These are phyloP conservation scores for Ostrea denselamellosa DNA, from an alignment of 1,140 invertebrate species.

Conservation along the genomic window DNA sequence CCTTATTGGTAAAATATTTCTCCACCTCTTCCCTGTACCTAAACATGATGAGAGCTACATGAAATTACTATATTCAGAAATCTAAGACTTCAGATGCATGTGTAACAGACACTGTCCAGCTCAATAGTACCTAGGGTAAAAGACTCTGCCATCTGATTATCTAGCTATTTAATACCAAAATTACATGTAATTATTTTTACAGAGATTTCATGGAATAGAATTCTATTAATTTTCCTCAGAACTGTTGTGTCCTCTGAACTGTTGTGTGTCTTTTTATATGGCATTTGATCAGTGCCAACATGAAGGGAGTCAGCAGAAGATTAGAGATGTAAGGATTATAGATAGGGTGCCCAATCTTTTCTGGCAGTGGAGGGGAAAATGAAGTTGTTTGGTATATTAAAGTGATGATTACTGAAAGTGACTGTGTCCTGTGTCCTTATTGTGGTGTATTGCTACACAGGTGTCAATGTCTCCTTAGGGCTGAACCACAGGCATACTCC, in stretches of 20 bases:
- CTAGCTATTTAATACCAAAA: background rate
- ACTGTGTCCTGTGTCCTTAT: constrained; percentile 24
- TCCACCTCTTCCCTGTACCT: background rate
- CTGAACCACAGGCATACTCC: background rate
- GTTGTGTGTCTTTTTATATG: background rate
- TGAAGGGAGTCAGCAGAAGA: background rate
- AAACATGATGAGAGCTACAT: background rate
- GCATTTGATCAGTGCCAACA: constrained; percentile 1
- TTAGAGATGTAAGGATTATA: constrained; percentile 13
- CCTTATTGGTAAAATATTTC: background rate
- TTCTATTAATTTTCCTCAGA: background rate
- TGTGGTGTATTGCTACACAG: constrained; percentile 22
- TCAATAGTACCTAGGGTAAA: background rate
- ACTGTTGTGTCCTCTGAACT: background rate
- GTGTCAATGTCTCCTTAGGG: background rate
- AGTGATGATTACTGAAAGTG: background rate
- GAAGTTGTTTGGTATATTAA: constrained; percentile 12
- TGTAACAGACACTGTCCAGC: background rate
- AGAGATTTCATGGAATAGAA: background rate
- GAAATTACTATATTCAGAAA: background rate
- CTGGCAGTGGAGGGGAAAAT: constrained; percentile 35
- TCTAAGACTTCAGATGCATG: background rate
- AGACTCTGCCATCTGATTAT: background rate
- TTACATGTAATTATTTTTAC: background rate
- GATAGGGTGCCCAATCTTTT: constrained; percentile 17